Conservation (phyloP, 2,888 invertebrate genomes). For the Cephus rjabovi region DNA sequence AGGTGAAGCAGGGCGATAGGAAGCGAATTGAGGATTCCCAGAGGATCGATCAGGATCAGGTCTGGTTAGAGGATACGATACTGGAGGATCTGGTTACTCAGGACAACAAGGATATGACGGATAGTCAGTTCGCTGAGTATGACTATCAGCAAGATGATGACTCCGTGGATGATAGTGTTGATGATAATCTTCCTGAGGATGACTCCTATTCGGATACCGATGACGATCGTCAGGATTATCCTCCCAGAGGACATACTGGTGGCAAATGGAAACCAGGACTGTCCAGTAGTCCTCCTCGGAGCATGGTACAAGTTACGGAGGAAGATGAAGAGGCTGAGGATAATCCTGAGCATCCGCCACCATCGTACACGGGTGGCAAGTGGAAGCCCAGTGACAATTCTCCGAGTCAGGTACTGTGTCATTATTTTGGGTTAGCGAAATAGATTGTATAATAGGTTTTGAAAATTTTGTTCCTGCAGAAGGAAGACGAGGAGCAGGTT, state of each 20-base stretch:
- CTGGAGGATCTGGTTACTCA: slow-evolving; percentile 50
- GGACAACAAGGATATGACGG: slow-evolving; percentile 40
- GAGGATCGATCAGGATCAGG: slow-evolving; percentile 44
- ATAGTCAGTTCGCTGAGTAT: slow-evolving; percentile 46
- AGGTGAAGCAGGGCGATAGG: slow-evolving; percentile 38
- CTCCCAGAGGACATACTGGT: slow-evolving; percentile 72
- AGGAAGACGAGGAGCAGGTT: slow-evolving; percentile 42
- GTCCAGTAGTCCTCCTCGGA: slow-evolving; percentile 41
- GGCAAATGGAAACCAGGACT: slow-evolving; percentile 81
- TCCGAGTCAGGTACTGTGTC: slow-evolving; percentile 32
- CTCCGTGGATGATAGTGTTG: slow-evolving; percentile 54
- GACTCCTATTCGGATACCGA: slow-evolving; percentile 71
- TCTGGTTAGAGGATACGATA: slow-evolving; percentile 58
- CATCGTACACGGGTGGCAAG: slow-evolving; percentile 74
- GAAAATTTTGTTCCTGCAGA: neutral
- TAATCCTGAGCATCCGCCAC: slow-evolving; percentile 64
- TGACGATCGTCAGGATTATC: slow-evolving; percentile 66
- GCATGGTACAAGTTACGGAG: slow-evolving; percentile 62
- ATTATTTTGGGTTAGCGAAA: neutral
- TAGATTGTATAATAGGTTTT: neutral
- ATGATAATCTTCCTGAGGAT: slow-evolving; percentile 68
- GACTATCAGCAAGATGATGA: slow-evolving; percentile 57
- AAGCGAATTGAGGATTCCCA: slow-evolving; percentile 48
- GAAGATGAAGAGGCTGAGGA: slow-evolving; percentile 47
- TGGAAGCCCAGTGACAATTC: slow-evolving; percentile 70